Evolutionary conservation across 2,113 vertebrate genomes (phyloP), one percentile per base, ranked within the genome.

Genomic region (Pelecanus crispus): DNA sequence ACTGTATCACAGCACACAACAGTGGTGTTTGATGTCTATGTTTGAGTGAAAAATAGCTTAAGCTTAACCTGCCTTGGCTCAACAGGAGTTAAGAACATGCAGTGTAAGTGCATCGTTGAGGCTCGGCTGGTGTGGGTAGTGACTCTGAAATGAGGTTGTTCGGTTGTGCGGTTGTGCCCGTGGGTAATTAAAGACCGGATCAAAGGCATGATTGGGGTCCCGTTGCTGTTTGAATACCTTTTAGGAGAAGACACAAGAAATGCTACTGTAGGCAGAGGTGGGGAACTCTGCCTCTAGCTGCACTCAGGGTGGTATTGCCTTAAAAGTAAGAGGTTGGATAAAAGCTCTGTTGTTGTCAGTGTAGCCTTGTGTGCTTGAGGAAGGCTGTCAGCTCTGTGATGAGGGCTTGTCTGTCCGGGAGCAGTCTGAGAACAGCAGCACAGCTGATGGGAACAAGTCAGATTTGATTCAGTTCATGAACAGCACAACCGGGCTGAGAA

Each of bases 21-120:
- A 6, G 6, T 12, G 32, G 7, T 34, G 29, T 4, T 34, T 3
- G 6, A 7, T 32, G 45, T 26, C 71, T 10, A 0, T 3, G 14
- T 13, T 3, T 31, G 70, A 45, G 36, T 49, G 56, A n/a, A 66
- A 91, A 93, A 24, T 0, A 58, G 18, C 34, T 79, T 7, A 45
- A 63, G 24, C 29, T 70, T 13, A 58, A 58, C 26, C 2, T 31
- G 79, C 34, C 61, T 63, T 44, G 38, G 5, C 68, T 47, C 31
- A 56, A 26, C 25, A 20, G 29, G 67, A 42, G 26, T 10, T 47
- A 13, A 50, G 71, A 61, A 68, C 7, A 6, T 16, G 80, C 13
- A 13, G 31, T 2, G 11, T 29, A 63, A 82, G 71, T 4, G 0
- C 0, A 0, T 45, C 15, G 7, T 8, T 58, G 88, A 59, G 40